Evolutionary conservation across 1,140 invertebrate species (phyloP).

Genomic region (Stegodyphus mimosarum): DNA sequence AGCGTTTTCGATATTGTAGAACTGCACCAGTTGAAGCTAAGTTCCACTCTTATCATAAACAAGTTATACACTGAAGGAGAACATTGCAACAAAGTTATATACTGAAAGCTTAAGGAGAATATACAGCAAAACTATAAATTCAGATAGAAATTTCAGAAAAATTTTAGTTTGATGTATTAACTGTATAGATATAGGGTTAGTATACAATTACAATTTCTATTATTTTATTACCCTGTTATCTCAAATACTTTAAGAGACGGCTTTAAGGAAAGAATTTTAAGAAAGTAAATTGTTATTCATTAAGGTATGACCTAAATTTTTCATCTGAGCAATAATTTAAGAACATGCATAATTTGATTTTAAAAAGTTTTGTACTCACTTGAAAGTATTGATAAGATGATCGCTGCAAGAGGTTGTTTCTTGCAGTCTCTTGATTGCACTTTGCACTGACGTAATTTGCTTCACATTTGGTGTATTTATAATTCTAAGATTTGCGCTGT

Average conservation of each 20-base stretch:
- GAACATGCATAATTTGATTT: not conserved
- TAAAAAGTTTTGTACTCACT: constrained; percentile 14
- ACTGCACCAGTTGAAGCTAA: too few species aligned
- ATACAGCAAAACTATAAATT: too few species aligned
- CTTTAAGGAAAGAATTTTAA: not conserved
- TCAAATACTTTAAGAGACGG: not conserved
- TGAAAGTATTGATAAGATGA: constrained; percentile 25
- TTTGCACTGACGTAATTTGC: not conserved
- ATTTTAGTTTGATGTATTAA: too few species aligned
- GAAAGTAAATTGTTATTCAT: not conserved
- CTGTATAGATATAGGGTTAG: not conserved
- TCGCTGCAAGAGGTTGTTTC: not conserved
- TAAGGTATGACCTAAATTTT: not conserved
- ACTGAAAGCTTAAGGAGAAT: too few species aligned
- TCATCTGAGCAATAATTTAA: not conserved
- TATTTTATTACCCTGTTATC: not conserved
- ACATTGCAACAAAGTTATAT: too few species aligned
- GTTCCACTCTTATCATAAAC: too few species aligned
- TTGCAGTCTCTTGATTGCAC: constrained; percentile 1
- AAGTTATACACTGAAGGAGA: too few species aligned
- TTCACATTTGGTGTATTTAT: too few species aligned
- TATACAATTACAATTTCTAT: not conserved
- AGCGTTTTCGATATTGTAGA: too few species aligned
- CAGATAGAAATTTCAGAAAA: too few species aligned
- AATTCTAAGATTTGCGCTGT: not conserved